Conservation (phyloP, 2,888 invertebrate genomes). For the Drosophila histrio region DNA sequence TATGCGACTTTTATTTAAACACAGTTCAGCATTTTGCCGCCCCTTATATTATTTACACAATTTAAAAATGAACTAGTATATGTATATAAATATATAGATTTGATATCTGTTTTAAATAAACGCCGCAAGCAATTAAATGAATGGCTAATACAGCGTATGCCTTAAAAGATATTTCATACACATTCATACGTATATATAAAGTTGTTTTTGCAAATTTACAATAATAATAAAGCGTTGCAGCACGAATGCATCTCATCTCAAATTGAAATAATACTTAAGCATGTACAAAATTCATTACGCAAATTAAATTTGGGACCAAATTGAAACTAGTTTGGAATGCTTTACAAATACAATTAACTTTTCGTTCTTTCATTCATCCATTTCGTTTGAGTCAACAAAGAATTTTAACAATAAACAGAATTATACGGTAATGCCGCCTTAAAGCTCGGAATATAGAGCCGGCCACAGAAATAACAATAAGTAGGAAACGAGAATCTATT, state of each 20-base stretch:
- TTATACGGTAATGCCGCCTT: conserved; percentile 18
- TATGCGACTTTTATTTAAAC: conserved; percentile 65
- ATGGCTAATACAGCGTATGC: conserved; percentile 54
- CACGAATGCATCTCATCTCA: conserved; percentile 39
- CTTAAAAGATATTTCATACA: conserved; percentile 46
- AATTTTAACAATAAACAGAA: conserved; percentile 49
- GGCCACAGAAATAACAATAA: conserved; percentile 42
- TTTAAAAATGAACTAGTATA: conserved; percentile 62
- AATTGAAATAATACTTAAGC: conserved; percentile 64
- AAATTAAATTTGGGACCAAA: conserved; percentile 70
- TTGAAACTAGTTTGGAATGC: conserved; percentile 72
- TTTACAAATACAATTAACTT: conserved; percentile 54
- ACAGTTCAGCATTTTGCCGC: conserved; percentile 51
- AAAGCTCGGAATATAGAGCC: conserved; percentile 17
- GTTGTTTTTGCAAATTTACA: conserved; percentile 34
- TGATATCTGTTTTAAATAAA: conserved; percentile 30
- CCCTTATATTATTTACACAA: conserved; percentile 63
- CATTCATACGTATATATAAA: conserved; percentile 42
- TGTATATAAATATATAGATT: conserved; percentile 27
- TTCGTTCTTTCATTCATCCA: background rate
- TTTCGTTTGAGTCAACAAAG: conserved; percentile 41
- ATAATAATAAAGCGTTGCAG: conserved; percentile 44
- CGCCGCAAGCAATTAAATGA: conserved; percentile 51
- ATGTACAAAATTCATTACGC: conserved; percentile 31
- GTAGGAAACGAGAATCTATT: conserved; percentile 30